Base-by-base conservation (phyloP, 1,140 invertebrate genomes). In the Tetragonula clypearis region DNA sequence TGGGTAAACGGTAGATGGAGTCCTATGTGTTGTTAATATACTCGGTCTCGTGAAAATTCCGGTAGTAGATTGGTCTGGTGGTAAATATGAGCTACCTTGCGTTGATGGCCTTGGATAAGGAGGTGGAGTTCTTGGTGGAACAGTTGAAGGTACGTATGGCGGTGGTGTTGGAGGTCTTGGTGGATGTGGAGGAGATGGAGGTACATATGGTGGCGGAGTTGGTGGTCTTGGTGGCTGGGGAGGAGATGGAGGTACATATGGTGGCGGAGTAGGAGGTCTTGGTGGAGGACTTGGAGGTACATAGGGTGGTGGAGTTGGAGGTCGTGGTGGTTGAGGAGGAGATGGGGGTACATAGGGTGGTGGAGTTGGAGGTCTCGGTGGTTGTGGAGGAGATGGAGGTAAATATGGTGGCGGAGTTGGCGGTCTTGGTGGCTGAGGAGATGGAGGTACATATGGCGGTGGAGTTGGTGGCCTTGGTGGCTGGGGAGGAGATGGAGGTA, bases 251-350 rank as follows among this genome's bases (percentile, higher is more conserved):
- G 93, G 77, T 0, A 11, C 0, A 2, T 35, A 60, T 60, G 11
- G 90, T 89, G 2, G 93, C 60, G 0, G 92, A 93, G 21, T 72
- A 14, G 71, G 93, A 92, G 26, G 86, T 89, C 30, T 91, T 91
- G 41, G 91, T 88, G 14, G 77, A 14, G 49, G 55, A 14, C 30
- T 0, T 30, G 80, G 49, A 19, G 80, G 49, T 30, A 56, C 2
- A 6, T 60, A 62, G 0, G 35, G 60, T 21, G 75, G 23, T 1
- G 75, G 60, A 2, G 35, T 49, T 12, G 66, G 66, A 2, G 60
- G 76, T 1, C 56, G 93, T 82, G 21, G 94, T 86, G 0, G n/a
- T n/a, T n/a, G n/a, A n/a, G n/a, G 86, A 90, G 72, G 92, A 9
- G 58, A 14, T 19, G 82, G 86, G 0, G 87, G 80, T 56, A 74